These are phyloP conservation scores for Luehdorfia chinensis DNA, from an alignment of 1,140 invertebrate species.

Conservation along the genomic window DNA sequence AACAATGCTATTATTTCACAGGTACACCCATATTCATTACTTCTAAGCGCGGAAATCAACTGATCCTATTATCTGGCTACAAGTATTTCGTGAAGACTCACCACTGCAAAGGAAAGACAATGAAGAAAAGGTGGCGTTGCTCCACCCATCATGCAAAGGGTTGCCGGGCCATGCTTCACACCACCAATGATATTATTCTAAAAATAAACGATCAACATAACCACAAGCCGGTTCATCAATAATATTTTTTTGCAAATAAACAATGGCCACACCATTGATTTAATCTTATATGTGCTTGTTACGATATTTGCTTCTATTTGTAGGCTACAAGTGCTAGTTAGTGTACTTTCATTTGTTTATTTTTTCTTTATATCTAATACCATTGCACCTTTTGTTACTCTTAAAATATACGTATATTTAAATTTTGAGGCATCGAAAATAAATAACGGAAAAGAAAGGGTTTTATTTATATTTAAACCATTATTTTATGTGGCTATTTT, in stretches of 20 bases:
- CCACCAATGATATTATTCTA: constrained; percentile 33
- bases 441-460: too few relatives aligned
- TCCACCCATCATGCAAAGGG: constrained; percentile 43
- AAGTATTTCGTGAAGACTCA: constrained; percentile 23
- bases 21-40: constrained; percentile 11
- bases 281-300: neutral
- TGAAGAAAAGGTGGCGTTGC: constrained; percentile 41
- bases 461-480: too few relatives aligned
- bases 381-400: too few relatives aligned
- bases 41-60: constrained; percentile 20
- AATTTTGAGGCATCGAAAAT: too few relatives aligned
- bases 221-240: constrained; percentile 18
- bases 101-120: neutral
- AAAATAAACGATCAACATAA: constrained; percentile 23
- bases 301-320: too few relatives aligned
- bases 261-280: neutral
- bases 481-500: too few relatives aligned
- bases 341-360: too few relatives aligned
- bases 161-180: constrained; percentile 38
- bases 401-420: too few relatives aligned
- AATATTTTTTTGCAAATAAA: too few relatives aligned
- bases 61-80: constrained; percentile 25
- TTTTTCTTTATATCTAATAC: too few relatives aligned
- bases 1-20: too few relatives aligned
- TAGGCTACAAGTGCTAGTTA: too few relatives aligned